These are phyloP conservation scores for Asarcornis scutulata DNA, from an alignment of 2,113 vertebrate genomes.

Conservation along the genomic window DNA sequence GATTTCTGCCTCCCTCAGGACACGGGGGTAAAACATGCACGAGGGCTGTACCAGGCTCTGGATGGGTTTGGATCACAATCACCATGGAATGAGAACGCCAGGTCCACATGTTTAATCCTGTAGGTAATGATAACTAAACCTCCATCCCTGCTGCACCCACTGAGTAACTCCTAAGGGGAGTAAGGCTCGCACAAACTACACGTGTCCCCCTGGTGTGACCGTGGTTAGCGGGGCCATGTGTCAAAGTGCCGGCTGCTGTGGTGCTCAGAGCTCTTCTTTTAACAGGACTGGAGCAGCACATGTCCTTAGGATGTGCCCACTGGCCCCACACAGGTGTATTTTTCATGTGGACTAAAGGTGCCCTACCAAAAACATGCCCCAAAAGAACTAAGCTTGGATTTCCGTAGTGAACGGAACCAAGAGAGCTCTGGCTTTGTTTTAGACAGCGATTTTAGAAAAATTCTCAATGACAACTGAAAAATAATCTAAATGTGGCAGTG, in stretches of 20 bases:
- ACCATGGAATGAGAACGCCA: neutral
- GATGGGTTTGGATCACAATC: neutral
- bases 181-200: conserved; percentile 39
- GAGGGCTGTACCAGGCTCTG: conserved; percentile 62
- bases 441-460: accelerated
- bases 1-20: neutral
- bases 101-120: conserved; percentile 8
- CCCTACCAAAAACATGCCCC: neutral
- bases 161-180: conserved; percentile 53
- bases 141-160: conserved; percentile 44
- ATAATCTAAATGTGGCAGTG: neutral
- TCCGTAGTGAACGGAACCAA: neutral
- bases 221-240: neutral
- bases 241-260: neutral
- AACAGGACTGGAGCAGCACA: neutral
- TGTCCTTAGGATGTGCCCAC: neutral
- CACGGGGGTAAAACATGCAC: neutral
- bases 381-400: neutral
- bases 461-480: neutral
- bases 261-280: neutral
- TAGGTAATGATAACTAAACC: conserved; percentile 62
- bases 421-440: neutral
- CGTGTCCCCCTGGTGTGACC: neutral
- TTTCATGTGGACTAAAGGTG: neutral
- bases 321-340: accelerated